A percentile compares a stretch with the other conserved stretches of the same genome.
Conservation (phyloP, 2,113 vertebrate genomes). For the Myocastor coypus region DNA sequence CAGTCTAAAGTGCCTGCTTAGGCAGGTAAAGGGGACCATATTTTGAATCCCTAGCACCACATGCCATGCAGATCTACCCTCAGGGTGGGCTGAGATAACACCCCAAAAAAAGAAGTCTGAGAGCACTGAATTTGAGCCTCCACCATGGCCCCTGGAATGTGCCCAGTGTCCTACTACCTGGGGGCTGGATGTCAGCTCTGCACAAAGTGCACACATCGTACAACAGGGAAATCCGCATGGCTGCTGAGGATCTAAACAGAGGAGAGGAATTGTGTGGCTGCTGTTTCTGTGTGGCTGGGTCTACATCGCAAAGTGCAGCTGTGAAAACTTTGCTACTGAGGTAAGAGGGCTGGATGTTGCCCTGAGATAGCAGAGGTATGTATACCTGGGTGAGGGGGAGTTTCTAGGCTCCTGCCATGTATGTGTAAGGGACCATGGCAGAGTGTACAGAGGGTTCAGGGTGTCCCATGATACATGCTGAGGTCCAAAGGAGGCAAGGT, state of each 20-base stretch:
- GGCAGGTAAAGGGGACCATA: no score
- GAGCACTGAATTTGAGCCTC: not conserved
- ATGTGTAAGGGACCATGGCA: not conserved
- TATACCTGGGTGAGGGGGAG: not conserved
- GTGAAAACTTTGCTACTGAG: not conserved
- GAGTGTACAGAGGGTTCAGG: no score
- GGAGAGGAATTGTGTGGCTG: not conserved
- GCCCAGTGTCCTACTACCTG: not conserved
- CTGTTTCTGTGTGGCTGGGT: not conserved
- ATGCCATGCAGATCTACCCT: no score
- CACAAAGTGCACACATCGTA: not conserved
- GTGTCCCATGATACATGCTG: not conserved
- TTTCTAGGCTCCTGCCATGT: not conserved
- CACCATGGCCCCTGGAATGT: not conserved
- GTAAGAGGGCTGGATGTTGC: not conserved
- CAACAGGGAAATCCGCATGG: not conserved
- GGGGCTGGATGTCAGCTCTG: not conserved
- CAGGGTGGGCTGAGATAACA: no score
- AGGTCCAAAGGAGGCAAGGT: not conserved
- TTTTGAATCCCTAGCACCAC: no score
- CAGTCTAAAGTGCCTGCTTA: no score
- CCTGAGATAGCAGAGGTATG: not conserved
- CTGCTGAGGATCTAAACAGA: not conserved
- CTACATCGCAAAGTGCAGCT: not conserved
- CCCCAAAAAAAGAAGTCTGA: no score